Base-by-base conservation (phyloP, 2,888 invertebrate genomes). In the Lasius platythorax region DNA sequence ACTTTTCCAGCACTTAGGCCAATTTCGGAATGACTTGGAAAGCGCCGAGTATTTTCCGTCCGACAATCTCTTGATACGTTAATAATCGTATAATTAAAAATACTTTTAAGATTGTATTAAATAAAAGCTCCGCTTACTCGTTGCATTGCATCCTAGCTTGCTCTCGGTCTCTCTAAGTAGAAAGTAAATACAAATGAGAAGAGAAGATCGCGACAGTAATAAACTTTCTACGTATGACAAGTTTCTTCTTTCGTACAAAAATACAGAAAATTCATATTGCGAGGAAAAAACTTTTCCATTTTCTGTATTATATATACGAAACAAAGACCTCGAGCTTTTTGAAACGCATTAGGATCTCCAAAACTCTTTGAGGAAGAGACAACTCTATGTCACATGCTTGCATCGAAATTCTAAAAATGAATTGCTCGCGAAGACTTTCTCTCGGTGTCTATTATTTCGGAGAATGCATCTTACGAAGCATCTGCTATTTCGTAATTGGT, bases 241-340 rank as follows among this genome's bases (percentile, higher is more conserved):
- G 23, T 28, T 37, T 9, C 11, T 70, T 23, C 66, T 46, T 46
- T 53, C 46, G 30, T 18, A 53, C 11, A 37, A 18, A 64, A 75
- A 30, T 28, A 43, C 12, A 15, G 37, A 63, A 40, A 84, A 33
- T 74, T 64, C 12, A 23, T 30, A 12, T 30, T 30, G 18, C 33
- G 33, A 15, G 37, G 40, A 68, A 37, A 33, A 23, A 50, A 79
- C 53, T 86, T 86, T 70, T 72, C 56, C 64, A 84, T 87, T 66
- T 76, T 53, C 61, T 37, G 53, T 67, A 23, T 68, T 43, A 18
- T 50, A 18, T 50, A 50, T 50, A 9, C 43, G n/a, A 50, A 37
- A 68, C 9, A 46, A 53, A 66, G 50, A 3, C 30, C 18, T 50
- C 37, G 43, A 70, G 58, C 61, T 75, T 85, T 33, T 28, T 12